Percentiles rank a stretch among this genome's conserved stretches.
These are phyloP conservation scores for Tupaia tana DNA, from an alignment of 2,113 vertebrate genomes.

Conservation along the genomic window DNA sequence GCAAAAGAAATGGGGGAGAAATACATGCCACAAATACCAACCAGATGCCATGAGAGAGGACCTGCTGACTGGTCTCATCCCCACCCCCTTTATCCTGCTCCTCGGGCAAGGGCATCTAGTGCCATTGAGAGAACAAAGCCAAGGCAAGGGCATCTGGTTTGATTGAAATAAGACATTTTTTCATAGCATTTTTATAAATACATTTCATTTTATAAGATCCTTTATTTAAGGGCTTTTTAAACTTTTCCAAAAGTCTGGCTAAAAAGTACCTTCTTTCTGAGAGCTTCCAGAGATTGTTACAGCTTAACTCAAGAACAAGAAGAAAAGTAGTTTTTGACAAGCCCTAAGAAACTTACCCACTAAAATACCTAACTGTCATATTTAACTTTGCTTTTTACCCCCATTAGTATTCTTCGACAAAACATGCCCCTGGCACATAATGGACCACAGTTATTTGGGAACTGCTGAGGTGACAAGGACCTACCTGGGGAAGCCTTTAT, in stretches of 20 bases:
- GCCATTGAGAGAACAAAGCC: neutral
- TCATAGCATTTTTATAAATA: slow-evolving; percentile 21
- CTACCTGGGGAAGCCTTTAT: neutral
- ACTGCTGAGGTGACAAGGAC: neutral
- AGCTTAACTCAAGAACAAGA: neutral
- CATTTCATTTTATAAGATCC: neutral
- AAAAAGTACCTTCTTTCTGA: neutral
- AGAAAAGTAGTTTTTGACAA: neutral
- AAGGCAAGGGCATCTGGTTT: neutral
- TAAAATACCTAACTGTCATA: neutral
- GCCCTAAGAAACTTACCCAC: neutral
- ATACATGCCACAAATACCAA: neutral
- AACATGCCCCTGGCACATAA: neutral
- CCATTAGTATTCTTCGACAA: neutral
- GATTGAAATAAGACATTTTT: neutral
- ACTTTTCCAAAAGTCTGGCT: neutral
- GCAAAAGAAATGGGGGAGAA: neutral
- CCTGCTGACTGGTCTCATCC: neutral
- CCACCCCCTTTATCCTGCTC: neutral
- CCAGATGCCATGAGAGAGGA: neutral
- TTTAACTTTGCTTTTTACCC: neutral
- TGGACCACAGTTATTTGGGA: neutral
- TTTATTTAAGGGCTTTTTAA: neutral
- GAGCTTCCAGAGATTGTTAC: neutral
- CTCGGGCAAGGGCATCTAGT: neutral